A percentile compares a stretch with the other conserved stretches of the same genome.
Evolutionary conservation across 2,888 invertebrate species (phyloP).

Genomic region (Cinara cedri): DNA sequence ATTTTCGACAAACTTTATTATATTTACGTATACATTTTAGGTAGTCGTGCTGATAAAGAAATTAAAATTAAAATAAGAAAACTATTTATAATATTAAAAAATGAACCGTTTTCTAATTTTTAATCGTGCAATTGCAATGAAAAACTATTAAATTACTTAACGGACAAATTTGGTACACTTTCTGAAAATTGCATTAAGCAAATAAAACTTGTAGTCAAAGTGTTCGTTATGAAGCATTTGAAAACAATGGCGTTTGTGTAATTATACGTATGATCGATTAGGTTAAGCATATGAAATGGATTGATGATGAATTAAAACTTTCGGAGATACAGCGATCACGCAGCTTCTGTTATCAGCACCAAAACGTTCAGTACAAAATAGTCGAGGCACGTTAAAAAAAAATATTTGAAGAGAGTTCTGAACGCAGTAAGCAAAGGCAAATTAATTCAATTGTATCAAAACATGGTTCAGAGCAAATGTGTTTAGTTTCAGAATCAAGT

Average conservation of each 20-base stretch:
- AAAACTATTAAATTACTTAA: neutral
- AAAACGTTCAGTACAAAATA: neutral
- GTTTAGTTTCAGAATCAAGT: conserved; percentile 6
- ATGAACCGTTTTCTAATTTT: conserved; percentile 2
- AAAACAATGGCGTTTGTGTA: no score
- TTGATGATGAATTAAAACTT: neutral
- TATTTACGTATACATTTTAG: no score
- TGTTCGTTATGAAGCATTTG: neutral
- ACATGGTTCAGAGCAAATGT: neutral
- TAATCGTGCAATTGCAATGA: conserved; percentile 4
- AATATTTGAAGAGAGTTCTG: neutral
- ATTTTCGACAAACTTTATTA: no score
- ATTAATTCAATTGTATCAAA: conserved; percentile 9
- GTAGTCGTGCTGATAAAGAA: neutral
- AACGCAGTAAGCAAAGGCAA: conserved; percentile 5
- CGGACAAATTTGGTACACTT: neutral
- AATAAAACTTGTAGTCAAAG: neutral
- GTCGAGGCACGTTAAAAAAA: neutral
- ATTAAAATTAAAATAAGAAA: neutral
- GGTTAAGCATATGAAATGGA: neutral
- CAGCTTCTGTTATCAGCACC: neutral
- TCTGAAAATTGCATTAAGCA: neutral
- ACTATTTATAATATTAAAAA: neutral
- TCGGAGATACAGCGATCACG: neutral
- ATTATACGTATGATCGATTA: conserved; percentile 1